Evolutionary conservation across 2,888 invertebrate genomes (phyloP).

Genomic region (Crossocerus cetratus): DNA sequence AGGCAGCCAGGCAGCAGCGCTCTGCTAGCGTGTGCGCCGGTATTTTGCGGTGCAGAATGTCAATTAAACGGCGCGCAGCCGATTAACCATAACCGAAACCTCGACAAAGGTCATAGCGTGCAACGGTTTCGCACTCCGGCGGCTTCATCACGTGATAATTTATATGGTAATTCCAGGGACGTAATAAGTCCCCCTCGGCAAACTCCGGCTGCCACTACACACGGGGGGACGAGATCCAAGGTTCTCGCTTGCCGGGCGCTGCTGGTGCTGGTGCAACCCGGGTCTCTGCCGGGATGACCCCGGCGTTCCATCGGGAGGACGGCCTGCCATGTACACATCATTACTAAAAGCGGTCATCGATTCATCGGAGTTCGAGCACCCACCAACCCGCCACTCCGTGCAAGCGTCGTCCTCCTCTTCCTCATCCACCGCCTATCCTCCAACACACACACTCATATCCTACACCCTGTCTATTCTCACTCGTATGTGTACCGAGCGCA

Average conservation of each 20-base stretch:
- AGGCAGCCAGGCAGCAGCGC: constrained; percentile 22
- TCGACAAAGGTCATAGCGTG: constrained; percentile 68
- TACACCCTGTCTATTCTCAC: background rate
- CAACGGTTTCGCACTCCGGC: constrained; percentile 63
- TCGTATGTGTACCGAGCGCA: background rate
- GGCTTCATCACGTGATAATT: constrained; percentile 73
- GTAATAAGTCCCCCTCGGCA: constrained; percentile 71
- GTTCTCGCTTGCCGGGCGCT: constrained; percentile 47
- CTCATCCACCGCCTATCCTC: constrained; percentile 29
- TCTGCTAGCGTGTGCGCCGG: constrained; percentile 39
- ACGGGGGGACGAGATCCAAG: constrained; percentile 52
- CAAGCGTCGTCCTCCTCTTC: constrained; percentile 21
- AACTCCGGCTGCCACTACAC: constrained; percentile 68
- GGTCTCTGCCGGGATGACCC: constrained; percentile 32
- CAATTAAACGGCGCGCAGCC: constrained; percentile 64
- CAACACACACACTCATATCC: constrained; percentile 3
- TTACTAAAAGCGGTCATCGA: constrained; percentile 66
- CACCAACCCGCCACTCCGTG: background rate
- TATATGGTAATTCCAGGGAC: constrained; percentile 73
- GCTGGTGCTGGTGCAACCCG: constrained; percentile 10
- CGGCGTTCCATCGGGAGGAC: constrained; percentile 55
- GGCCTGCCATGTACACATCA: constrained; percentile 63
- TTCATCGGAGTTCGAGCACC: constrained; percentile 54
- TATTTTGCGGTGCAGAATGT: constrained; percentile 62
- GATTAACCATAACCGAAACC: constrained; percentile 72